phyloP scores from a whole-genome alignment of 2,888 invertebrate species.

The Acanthacorydalis orientalis region DNA sequence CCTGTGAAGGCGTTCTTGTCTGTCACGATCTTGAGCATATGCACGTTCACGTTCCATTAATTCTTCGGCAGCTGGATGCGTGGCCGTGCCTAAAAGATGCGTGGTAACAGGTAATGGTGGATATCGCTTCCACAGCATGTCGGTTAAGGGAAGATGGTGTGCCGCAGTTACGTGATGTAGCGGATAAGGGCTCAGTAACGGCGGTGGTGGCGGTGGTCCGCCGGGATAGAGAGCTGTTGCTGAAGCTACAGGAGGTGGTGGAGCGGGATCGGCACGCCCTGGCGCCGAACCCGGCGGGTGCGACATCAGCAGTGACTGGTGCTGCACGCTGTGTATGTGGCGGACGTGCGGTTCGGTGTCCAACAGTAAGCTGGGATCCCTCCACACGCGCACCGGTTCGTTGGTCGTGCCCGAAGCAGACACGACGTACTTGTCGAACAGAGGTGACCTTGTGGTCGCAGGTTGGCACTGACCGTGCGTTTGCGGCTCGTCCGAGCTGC shows the following conservation, averaged over 20 bases:
- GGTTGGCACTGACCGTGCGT: slow-evolving; percentile 23
- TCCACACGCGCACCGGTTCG: slow-evolving; percentile 32
- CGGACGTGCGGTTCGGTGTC: slow-evolving; percentile 32
- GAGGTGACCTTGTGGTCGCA: slow-evolving; percentile 14
- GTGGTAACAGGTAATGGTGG: slow-evolving; percentile 31
- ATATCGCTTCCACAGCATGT: slow-evolving; percentile 42
- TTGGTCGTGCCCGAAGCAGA: slow-evolving; percentile 1
- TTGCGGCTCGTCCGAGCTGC: slow-evolving; percentile 52
- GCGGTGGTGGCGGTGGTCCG: slow-evolving; percentile 28
- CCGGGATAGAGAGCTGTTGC: slow-evolving; percentile 12
- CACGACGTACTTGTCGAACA: slow-evolving; percentile 3
- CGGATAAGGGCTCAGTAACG: slow-evolving; percentile 14
- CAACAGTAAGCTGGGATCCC: slow-evolving; percentile 35
- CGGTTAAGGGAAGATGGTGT: slow-evolving; percentile 21
- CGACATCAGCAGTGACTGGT: slow-evolving; percentile 41
- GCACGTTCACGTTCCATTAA: slow-evolving; percentile 32
- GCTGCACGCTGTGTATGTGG: slow-evolving; percentile 44
- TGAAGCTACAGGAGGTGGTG: slow-evolving; percentile 24
- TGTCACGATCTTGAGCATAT: slow-evolving; percentile 35
- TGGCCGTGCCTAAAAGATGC: slow-evolving; percentile 24
- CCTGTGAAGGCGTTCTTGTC: slow-evolving; percentile 47
- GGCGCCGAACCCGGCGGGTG: slow-evolving; percentile 27
- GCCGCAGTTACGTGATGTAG: slow-evolving; percentile 12
- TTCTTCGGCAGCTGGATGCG: slow-evolving; percentile 27
- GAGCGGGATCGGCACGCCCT: slow-evolving; percentile 16